Percentiles rank a stretch among this genome's conserved stretches.
phyloP scores from a whole-genome alignment of 2,888 invertebrate species.

The Achlya flavicornis region DNA sequence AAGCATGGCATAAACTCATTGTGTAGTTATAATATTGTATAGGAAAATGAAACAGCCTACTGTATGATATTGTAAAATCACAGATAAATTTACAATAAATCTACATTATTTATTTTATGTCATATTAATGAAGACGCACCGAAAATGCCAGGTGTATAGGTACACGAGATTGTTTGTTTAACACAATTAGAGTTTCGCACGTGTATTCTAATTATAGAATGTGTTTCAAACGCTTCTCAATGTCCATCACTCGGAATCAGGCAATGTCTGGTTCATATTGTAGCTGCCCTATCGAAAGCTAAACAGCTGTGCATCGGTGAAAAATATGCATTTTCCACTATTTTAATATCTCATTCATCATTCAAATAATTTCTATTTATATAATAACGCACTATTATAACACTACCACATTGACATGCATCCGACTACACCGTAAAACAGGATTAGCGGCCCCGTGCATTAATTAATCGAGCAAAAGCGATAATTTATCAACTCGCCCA shows the following conservation, averaged over 20 bases:
- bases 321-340: constrained; percentile 33
- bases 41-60: background rate
- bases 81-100: constrained; percentile 7
- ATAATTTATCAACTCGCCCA: constrained; percentile 71
- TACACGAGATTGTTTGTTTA: constrained; percentile 72
- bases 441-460: constrained; percentile 57
- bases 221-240: constrained; percentile 58
- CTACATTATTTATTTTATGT: constrained; percentile 38
- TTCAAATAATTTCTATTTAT: constrained; percentile 12
- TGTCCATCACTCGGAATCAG: constrained; percentile 75
- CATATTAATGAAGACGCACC: constrained; percentile 39
- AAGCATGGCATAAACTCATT: too few species aligned
- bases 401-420: constrained; percentile 24
- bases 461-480: constrained; percentile 61
- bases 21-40: too few species aligned
- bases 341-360: background rate
- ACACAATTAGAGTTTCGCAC: constrained; percentile 79
- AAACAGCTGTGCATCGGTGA: constrained; percentile 47
- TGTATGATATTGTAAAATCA: background rate
- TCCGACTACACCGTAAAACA: constrained; percentile 34
- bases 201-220: constrained; percentile 73
- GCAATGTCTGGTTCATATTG: constrained; percentile 68
- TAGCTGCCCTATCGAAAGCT: constrained; percentile 50
- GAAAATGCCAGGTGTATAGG: constrained; percentile 63
- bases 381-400: constrained; percentile 20